phyloP scores from a whole-genome alignment of 2,888 invertebrate species.

The Drosophila fulvimacula region DNA sequence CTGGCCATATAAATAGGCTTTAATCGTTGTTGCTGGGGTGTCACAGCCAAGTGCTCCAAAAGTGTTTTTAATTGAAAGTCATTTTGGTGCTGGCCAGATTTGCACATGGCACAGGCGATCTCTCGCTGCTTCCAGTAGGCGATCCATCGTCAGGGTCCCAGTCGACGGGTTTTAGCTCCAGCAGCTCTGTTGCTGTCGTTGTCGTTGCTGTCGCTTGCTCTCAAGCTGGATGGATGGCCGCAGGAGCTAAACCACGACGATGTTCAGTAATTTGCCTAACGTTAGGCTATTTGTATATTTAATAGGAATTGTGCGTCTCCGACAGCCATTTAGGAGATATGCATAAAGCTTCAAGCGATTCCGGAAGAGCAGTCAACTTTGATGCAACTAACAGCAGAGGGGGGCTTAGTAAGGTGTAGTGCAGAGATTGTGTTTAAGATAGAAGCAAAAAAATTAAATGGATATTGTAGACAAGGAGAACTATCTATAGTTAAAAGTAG shows the following conservation, averaged over 20 bases:
- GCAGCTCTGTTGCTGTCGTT: constrained; percentile 4
- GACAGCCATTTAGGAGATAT: constrained; percentile 24
- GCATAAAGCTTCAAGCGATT: constrained; percentile 1
- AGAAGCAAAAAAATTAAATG: background rate
- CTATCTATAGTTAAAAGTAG: no score
- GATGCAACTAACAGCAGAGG: background rate
- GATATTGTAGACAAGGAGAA: no score
- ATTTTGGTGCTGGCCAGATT: constrained; percentile 51
- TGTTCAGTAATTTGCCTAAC: constrained; percentile 37
- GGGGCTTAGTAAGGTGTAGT: background rate
- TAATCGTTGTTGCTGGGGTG: constrained; percentile 58
- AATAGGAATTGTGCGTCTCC: constrained; percentile 13
- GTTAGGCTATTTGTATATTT: constrained; percentile 30
- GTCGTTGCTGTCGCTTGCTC: constrained; percentile 7
- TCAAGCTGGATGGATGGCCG: constrained; percentile 30
- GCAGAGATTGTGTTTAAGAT: background rate
- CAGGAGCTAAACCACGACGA: constrained; percentile 34
- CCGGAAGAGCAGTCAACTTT: background rate
- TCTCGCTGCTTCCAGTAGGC: constrained; percentile 17
- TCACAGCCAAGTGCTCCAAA: constrained; percentile 60
- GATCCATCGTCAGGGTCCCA: constrained; percentile 29
- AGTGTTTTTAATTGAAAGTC: constrained; percentile 72
- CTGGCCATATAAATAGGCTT: constrained; percentile 63
- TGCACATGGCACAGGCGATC: constrained; percentile 4
- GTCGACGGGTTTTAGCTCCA: constrained; percentile 21